A percentile compares a stretch with the other conserved stretches of the same genome.
These are phyloP conservation scores for Petrolisthes manimaculis DNA, from an alignment of 2,888 invertebrate genomes.

Conservation along the genomic window DNA sequence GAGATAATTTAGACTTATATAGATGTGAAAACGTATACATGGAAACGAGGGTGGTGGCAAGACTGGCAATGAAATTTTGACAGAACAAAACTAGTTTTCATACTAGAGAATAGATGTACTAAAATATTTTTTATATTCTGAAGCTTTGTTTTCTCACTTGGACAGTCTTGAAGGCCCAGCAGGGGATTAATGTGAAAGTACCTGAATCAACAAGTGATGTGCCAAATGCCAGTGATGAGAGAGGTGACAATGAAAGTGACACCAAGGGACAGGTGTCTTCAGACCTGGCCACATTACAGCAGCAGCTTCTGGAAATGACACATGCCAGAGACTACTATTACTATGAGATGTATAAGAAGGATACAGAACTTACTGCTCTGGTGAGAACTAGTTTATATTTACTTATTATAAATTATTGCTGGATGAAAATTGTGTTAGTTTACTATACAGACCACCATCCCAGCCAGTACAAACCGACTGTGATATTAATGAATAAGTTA, in stretches of 20 bases:
- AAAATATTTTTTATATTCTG: no score
- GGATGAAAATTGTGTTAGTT: no score
- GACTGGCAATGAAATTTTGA: no score
- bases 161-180: constrained; percentile 54
- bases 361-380: constrained; percentile 36
- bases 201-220: neutral
- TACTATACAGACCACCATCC: no score
- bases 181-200: constrained; percentile 33
- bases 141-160: neutral
- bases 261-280: constrained; percentile 9
- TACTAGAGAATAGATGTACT: neutral
- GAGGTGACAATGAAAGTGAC: neutral
- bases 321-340: constrained; percentile 65
- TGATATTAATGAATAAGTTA: no score
- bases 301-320: constrained; percentile 64
- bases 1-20: no score
- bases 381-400: constrained; percentile 13
- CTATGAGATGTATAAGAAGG: constrained; percentile 61
- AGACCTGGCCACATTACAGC: constrained; percentile 51
- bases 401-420: no score
- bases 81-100: no score
- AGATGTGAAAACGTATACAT: no score
- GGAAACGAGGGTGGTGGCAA: no score
- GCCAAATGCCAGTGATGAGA: neutral
- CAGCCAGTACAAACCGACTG: no score